Percentiles rank a stretch among this genome's conserved stretches.
Evolutionary conservation across 2,797 vertebrate species (phyloP).

Genomic region (Centroberyx gerrardi): DNA sequence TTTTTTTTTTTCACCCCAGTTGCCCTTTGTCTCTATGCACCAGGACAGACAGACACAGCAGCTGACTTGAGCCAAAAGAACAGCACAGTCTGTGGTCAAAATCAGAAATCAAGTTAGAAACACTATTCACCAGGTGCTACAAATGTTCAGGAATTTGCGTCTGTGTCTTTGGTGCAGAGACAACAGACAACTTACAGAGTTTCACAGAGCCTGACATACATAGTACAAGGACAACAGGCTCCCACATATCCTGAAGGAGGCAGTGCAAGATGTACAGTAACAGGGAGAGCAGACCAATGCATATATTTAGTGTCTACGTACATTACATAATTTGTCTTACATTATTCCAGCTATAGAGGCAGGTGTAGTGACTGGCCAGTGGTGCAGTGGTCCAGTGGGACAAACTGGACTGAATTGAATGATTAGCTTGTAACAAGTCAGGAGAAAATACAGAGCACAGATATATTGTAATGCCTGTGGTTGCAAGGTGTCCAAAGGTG

Average conservation of each 20-base stretch:
- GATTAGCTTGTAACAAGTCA: constrained; percentile 11
- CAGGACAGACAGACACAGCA: background rate
- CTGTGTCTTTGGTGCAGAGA: background rate
- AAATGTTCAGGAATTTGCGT: background rate
- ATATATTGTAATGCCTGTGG: constrained; percentile 7
- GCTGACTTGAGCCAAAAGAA: background rate
- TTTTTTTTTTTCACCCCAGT: constrained; percentile 3
- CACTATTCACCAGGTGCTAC: background rate
- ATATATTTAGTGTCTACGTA: background rate
- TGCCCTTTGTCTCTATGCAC: background rate
- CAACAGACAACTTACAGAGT: background rate
- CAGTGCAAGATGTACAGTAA: background rate
- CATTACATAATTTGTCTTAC: background rate
- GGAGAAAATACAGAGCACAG: constrained; percentile 12
- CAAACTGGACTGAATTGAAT: background rate
- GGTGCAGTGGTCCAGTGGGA: constrained; percentile 22
- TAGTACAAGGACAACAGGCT: background rate
- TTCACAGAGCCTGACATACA: background rate
- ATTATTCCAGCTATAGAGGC: constrained; percentile 16
- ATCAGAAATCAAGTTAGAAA: background rate
- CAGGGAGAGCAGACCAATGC: background rate
- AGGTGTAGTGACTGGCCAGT: constrained; percentile 32
- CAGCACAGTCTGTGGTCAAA: background rate
- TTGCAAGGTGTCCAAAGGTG: constrained; percentile 6
- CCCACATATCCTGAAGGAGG: too few species aligned